Evolutionary conservation across 2,888 invertebrate species (phyloP), one percentile per base, ranked within the genome.

Genomic region (Suillia variegata): DNA sequence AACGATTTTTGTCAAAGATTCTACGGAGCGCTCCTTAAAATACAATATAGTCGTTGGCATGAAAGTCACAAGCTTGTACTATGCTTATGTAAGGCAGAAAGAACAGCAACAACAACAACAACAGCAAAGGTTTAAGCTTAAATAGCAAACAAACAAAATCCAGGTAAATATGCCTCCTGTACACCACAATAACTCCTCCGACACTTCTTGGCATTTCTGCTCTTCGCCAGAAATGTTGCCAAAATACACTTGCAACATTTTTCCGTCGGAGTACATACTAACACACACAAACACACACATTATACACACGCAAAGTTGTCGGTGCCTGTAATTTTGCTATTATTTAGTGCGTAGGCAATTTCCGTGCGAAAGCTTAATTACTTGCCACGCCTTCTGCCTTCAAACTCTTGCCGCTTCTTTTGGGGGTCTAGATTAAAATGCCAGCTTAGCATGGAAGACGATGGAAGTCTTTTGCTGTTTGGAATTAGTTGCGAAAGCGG

Each of bases 371-470:
- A 70, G 67, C 75, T 73, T 72, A 72, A 74, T 73, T 74, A 72
- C 74, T 17, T 2, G 60, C 70, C 69, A 65, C 58, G 65, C 65
- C 67, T 62, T 56, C 42, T 4, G 26, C 50, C 2, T 24, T 20
- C 2, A 48, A 17, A 48, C 48, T 20, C 48, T 1, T 15, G 21
- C 48, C 17, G n/a, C 13, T 18, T 33, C 26, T 50, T 22, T 38
- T 13, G 73, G 65, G n/a, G n/a, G n/a, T n/a, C 65, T 70, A 74
- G 71, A 72, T 72, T 72, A 72, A 74, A 73, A 74, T 69, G 72
- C 74, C 75, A 66, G 75, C 75, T 74, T 73, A 74, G 70, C 69
- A n/a, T n/a, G n/a, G n/a, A n/a, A n/a, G n/a, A n/a, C n/a, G n/a
- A n/a, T n/a, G n/a, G 67, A 66, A 72, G 75, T 73, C 72, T 72